Evolutionary conservation across 2,797 vertebrate species (phyloP).

Genomic region (Acanthiza pusilla): DNA sequence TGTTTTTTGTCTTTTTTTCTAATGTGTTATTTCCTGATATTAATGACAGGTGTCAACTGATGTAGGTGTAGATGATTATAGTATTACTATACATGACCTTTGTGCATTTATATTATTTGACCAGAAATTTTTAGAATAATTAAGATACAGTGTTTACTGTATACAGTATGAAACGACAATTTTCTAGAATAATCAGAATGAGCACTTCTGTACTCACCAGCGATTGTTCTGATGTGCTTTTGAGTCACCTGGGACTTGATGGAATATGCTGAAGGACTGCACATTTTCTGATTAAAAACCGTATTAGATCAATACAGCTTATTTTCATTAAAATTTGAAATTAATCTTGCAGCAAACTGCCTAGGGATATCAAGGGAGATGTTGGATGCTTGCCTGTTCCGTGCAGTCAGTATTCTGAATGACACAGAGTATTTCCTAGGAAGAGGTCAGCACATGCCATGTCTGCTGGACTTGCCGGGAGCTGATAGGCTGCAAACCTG

Average conservation of each 20-base stretch:
- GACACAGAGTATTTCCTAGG: neutral
- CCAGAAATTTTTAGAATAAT: neutral
- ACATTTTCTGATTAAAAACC: slow-evolving; percentile 27
- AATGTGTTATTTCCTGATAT: neutral
- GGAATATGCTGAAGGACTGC: neutral
- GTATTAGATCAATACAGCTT: neutral
- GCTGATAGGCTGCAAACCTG: neutral
- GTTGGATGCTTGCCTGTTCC: neutral
- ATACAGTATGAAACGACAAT: neutral
- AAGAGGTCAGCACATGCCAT: neutral
- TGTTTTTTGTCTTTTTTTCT: neutral
- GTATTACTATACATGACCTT: neutral
- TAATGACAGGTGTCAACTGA: neutral
- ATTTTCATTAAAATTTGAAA: slow-evolving; percentile 36
- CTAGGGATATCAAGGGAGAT: neutral
- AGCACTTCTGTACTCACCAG: neutral
- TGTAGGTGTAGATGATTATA: neutral
- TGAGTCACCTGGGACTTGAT: neutral
- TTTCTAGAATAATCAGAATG: neutral
- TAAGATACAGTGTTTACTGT: neutral
- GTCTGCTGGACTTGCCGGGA: neutral
- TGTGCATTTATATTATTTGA: neutral
- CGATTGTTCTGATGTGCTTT: neutral
- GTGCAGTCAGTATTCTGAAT: neutral
- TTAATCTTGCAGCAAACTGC: neutral